These are phyloP conservation scores for Trichosurus vulpecula DNA, from an alignment of 2,797 vertebrate species.

Conservation along the genomic window DNA sequence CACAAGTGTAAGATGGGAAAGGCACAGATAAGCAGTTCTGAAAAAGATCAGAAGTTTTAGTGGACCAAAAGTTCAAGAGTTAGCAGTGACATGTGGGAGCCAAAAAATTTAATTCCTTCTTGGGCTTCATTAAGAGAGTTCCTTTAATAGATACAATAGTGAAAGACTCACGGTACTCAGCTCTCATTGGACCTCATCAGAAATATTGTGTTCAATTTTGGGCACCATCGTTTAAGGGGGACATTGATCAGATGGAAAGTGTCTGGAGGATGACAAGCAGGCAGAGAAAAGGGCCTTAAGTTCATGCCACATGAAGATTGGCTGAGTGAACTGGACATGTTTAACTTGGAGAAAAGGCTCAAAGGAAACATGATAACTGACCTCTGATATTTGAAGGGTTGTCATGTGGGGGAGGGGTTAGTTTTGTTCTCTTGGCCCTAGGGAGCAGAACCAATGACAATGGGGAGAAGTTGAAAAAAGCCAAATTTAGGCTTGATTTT, in stretches of 20 bases:
- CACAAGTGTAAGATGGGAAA: neutral
- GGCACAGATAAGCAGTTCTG: neutral
- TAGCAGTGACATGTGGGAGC: neutral
- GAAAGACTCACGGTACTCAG: neutral
- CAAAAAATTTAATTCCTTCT: neutral
- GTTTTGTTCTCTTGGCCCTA: neutral
- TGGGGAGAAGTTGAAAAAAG: neutral
- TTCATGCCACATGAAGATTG: neutral
- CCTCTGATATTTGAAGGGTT: neutral
- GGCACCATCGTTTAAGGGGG: neutral
- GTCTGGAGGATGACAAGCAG: neutral
- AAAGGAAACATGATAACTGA: neutral
- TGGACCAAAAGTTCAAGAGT: neutral
- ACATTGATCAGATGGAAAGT: neutral
- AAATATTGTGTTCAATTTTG: neutral
- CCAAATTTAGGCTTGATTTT: neutral
- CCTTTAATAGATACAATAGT: neutral
- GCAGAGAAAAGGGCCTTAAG: neutral
- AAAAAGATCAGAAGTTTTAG: no score
- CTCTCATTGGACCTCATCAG: neutral
- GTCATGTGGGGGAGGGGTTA: neutral
- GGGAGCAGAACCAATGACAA: neutral
- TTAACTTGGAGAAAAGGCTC: neutral
- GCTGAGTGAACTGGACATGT: neutral
- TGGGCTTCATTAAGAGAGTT: neutral